Evolutionary conservation across 2,797 vertebrate genomes (phyloP), one percentile per base, ranked within the genome.

Genomic region (Brachyalestes nurse): DNA sequence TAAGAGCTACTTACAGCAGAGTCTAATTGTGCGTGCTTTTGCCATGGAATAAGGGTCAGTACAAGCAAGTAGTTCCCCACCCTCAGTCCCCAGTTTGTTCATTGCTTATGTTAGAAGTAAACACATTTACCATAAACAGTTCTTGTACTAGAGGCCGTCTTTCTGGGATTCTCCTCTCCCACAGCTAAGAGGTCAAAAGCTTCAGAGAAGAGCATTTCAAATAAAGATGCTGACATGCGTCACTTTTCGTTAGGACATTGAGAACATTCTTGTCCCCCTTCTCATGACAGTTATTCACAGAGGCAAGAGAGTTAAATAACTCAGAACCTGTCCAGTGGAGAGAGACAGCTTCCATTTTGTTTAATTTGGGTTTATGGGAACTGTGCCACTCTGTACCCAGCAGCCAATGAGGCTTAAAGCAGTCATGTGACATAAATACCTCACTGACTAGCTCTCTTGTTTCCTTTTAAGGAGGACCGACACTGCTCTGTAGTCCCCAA

Each of bases 381-480:
- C 80, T 21, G 57, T 82, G 86, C 86, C 82, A 84, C 73, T 78
- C 75, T 72, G 74, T 83, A 81, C 82, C 85, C 80, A 79, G 79
- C 38, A 88, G 80, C 86, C 81, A 89, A 79, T 77, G 79, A 83
- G 64, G 78, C 69, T 72, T 57, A 21, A 60, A 78, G 76, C 49
- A 49, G 82, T 87, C 89, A 88, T 87, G 83, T 86, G 87, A 89
- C 85, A 73, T 4, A 84, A 74, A 90, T 90, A 84, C 86, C 82
- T 87, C 79, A 79, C 85, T n/a, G 13, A 25, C 80, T 73, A 81
- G 84, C 75, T 38, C 80, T 73, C 77, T 86, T 55, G 16, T 89
- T 87, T 79, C 93, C 92, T 92, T 94, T 91, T 93, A 94, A 91
- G 92, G 93, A 87, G 78, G 65, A 70, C 67, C 77, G 83, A 85